phyloP scores from a whole-genome alignment of 1,140 invertebrate genomes.

The Pseudomyrmex concolor region DNA sequence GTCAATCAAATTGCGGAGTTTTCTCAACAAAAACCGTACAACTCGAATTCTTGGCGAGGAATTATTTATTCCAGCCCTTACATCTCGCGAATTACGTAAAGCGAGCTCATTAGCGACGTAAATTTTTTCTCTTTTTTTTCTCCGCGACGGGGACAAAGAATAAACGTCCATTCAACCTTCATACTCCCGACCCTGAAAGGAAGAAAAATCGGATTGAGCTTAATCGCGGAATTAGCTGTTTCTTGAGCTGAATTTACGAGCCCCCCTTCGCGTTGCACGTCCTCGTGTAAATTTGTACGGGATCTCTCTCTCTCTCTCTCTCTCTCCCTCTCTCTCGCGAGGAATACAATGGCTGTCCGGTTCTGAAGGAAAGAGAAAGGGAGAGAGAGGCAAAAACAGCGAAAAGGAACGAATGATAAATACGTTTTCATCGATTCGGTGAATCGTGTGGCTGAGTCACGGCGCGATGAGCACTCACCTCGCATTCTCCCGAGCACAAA shows the following conservation, averaged over 20 bases:
- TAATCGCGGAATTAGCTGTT: slow-evolving; percentile 55
- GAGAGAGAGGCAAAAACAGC: background rate
- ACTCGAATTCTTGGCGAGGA: background rate
- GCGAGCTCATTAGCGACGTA: slow-evolving; percentile 20
- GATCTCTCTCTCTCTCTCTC: background rate
- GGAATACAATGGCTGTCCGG: slow-evolving; percentile 16
- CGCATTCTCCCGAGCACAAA: slow-evolving; percentile 64
- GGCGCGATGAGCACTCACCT: slow-evolving; percentile 58
- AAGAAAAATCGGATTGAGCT: slow-evolving; percentile 53
- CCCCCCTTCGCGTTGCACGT: background rate
- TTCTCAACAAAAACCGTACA: too few relatives aligned
- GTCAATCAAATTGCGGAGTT: too few relatives aligned
- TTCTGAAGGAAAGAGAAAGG: background rate
- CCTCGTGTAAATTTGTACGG: slow-evolving; percentile 39
- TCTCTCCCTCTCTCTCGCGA: too few relatives aligned
- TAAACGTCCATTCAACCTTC: slow-evolving; percentile 29
- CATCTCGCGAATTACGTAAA: slow-evolving; percentile 19
- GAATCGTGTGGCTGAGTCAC: slow-evolving; percentile 67
- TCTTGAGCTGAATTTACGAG: slow-evolving; percentile 45
- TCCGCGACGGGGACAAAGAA: background rate
- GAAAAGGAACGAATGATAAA: slow-evolving; percentile 53
- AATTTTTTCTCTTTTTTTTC: slow-evolving; percentile 25
- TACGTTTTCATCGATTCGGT: slow-evolving; percentile 70
- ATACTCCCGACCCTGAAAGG: background rate
- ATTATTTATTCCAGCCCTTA: slow-evolving; percentile 26